Percentiles rank a stretch among this genome's conserved stretches.
Evolutionary conservation across 64 coral and sea anemone genomes (phyloP).

Genomic region (Cladopsammia gracilis): DNA sequence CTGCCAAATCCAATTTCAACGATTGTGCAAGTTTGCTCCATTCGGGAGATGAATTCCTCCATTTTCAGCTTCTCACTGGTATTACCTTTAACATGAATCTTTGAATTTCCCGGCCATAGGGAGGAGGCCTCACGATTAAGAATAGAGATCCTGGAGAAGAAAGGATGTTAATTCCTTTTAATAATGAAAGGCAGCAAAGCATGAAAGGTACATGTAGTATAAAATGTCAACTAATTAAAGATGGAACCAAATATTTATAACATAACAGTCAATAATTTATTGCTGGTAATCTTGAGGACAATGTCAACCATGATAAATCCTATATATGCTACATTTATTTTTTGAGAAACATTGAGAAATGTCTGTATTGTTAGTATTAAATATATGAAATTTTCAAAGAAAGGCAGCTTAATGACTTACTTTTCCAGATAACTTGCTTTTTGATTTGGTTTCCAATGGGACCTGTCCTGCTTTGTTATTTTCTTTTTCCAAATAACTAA

Average conservation of each 20-base stretch:
- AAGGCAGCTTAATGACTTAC: conserved; percentile 28
- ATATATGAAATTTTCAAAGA: not conserved
- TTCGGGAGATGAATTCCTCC: conserved; percentile 34
- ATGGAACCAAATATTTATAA: no score
- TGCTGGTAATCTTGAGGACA: no score
- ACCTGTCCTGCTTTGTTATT: conserved; percentile 24
- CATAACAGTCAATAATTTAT: no score
- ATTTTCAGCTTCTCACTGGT: conserved; percentile 4
- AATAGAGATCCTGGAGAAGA: conserved; percentile 31
- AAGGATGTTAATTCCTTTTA: not conserved
- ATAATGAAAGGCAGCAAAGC: not conserved
- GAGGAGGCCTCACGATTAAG: conserved; percentile 5
- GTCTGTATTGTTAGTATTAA: no score
- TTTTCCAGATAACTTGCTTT: conserved; percentile 61
- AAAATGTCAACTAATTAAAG: no score
- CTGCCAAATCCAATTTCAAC: conserved; percentile 16
- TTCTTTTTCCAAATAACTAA: conserved; percentile 28
- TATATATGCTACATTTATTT: not conserved
- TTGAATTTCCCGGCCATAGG: conserved; percentile 48
- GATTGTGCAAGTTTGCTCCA: not conserved
- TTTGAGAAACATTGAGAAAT: not conserved
- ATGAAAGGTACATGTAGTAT: not conserved
- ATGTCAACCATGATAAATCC: not conserved
- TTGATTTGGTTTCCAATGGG: conserved; percentile 12
- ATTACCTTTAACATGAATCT: conserved; percentile 44